phyloP scores from a whole-genome alignment of 2,113 vertebrate species.

The Ptilonorhynchus violaceus region DNA sequence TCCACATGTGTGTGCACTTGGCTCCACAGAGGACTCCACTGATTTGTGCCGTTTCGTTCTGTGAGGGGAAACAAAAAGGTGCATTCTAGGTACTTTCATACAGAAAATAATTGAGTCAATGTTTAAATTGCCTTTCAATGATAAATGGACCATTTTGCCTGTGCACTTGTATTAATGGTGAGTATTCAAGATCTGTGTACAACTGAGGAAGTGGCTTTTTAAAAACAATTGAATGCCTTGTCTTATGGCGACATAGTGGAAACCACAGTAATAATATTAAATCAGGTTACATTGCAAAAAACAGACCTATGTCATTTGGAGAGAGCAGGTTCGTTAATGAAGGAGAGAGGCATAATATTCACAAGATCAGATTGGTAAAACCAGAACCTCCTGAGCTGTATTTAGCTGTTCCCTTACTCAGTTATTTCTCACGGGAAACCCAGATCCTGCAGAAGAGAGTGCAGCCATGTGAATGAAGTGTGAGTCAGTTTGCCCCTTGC shows the following conservation, averaged over 20 bases:
- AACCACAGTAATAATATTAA: neutral
- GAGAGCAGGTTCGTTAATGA: neutral
- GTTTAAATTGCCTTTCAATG: neutral
- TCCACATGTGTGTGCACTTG: neutral
- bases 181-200: neutral
- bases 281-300: neutral
- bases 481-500: neutral
- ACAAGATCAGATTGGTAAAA: neutral
- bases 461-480: neutral
- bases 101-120: neutral
- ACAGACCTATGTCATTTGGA: neutral
- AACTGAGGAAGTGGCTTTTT: neutral
- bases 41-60: neutral
- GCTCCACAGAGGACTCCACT: neutral
- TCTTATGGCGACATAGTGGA: neutral
- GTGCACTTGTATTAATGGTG: neutral
- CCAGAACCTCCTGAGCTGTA: neutral
- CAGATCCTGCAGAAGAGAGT: neutral
- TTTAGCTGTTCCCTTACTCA: neutral
- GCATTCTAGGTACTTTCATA: neutral
- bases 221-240: neutral
- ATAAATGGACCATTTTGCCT: neutral
- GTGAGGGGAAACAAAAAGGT: neutral
- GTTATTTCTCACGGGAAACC: neutral
- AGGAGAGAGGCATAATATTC: neutral